Evolutionary conservation across 1,140 invertebrate species (phyloP), one percentile per base, ranked within the genome.

Genomic region (Eumeta japonica): DNA sequence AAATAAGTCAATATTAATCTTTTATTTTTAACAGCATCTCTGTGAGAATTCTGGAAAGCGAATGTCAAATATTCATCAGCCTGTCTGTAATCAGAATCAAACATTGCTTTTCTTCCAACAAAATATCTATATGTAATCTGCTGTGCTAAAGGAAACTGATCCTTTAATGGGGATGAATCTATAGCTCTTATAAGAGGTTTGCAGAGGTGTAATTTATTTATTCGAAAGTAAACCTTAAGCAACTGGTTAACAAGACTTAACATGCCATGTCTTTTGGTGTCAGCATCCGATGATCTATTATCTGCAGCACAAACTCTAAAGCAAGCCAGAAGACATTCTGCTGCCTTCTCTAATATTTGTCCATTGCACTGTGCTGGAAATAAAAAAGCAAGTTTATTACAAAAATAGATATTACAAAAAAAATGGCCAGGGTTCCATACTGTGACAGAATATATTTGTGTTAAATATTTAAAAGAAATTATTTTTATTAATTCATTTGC

Each of bases 71-170:
- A 90, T 62, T 94, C 86, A 63, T 98, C 92, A 40, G 96, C 96
- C 33, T 81, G 79, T 71, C 88, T 88, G 60, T 95, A 97, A 62
- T 98, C 92, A 45, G 92, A 95, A 71, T 98, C 95, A 73, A 98
- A 98, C 90, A 98, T 97, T 2, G 92, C 89, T 71, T 98, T 97
- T 3, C 94, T 79, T 2, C 96, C 96, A 11, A 97, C 92, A 78
- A 94, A 98, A 76, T 97, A 98, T 56, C 89, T 91, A 63, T 97
- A 99, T 0, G 96, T 98, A 28, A 94, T 87, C 64, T 95, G 90
- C 76, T 90, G 88, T 15, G 86, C 85, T 39, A 90, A 62, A 19
- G 87, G 84, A 70, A 96, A 98, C 38, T 84, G 83, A 31, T 96
- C 90, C 67, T 93, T 95, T 30, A 92, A 87, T 1, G 84, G 81